Base-by-base conservation (phyloP, 2,888 invertebrate genomes). In the Exephanes ischioxanthus region DNA sequence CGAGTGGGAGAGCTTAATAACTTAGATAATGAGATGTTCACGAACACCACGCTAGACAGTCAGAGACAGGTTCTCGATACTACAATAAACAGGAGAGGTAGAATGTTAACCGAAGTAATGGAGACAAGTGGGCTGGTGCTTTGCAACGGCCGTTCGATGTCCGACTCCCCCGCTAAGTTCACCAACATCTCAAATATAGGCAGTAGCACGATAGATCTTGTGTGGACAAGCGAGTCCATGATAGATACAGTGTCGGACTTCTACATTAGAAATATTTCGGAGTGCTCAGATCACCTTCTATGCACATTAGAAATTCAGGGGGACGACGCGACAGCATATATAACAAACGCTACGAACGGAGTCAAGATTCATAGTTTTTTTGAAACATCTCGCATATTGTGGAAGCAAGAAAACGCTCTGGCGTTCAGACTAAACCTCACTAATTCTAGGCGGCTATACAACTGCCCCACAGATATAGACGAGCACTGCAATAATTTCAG, bases 71-170 rank as follows among this genome's bases (percentile, higher is more conserved):
- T 48, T 5, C 1, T 22, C 9, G 68, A 68, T 14, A 26, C 19
- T 1, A 68, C 48, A 22, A 48, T 68, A 48, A 68, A 68, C 14
- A 68, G 26, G 22, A 41, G 48, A 26, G 68, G 68, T 16, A 68
- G 68, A 19, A 45, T 68, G 45, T 48, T 68, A 48, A 68, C 48
- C 1, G 68, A 68, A 26, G 26, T 45, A 45, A 68, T 68, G 68
- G 48, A 68, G 26, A 45, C 14, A 2, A 48, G 48, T 6, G 68
- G 68, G 22, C 48, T 68, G 2, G 11, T 68, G 11, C 9, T 68
- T 6, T 68, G 48, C 16, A 68, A 68, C 45, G 68, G 68, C 16
- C 9, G 68, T 26, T 51, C 68, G 45, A 26, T 1, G 9, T 68
- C 68, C 9, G 68, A 68, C 48, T 22, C n/a, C 19, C 48, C 48